Conservation (phyloP, 2,888 invertebrate genomes). For the Drosophila subsilvestris region DNA sequence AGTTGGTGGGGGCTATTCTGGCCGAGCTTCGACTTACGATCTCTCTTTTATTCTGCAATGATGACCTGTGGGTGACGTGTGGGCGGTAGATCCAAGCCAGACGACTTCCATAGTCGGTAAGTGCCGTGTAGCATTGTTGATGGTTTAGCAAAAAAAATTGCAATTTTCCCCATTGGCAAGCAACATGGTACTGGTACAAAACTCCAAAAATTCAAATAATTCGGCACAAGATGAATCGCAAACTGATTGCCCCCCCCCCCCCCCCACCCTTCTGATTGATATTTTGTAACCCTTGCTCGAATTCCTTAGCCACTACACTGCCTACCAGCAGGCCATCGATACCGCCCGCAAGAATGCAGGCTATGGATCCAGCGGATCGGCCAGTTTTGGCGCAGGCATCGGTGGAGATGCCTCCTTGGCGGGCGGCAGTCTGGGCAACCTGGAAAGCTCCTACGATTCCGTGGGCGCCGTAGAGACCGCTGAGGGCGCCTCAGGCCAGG, state of each 20-base stretch:
- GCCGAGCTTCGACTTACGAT: constrained; percentile 45
- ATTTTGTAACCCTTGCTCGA: not conserved
- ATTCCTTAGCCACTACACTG: constrained; percentile 76
- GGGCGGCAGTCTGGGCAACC: constrained; percentile 48
- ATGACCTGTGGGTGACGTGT: constrained; percentile 5
- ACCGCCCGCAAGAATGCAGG: constrained; percentile 75
- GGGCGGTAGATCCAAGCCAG: constrained; percentile 47
- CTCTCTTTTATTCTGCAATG: constrained; percentile 9
- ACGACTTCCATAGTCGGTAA: constrained; percentile 78
- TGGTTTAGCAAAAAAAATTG: constrained; percentile 51
- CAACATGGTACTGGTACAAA: constrained; percentile 65
- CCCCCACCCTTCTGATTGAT: not conserved
- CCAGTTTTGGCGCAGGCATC: constrained; percentile 36
- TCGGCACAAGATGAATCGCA: not conserved
- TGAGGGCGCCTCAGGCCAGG: constrained; percentile 23
- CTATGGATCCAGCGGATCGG: constrained; percentile 32
- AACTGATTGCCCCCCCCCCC: too few species aligned
- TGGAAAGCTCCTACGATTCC: constrained; percentile 65
- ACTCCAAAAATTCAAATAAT: constrained; percentile 23
- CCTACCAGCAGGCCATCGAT: constrained; percentile 82
- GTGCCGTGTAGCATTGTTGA: constrained; percentile 73
- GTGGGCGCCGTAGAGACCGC: constrained; percentile 64
- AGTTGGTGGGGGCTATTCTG: constrained; percentile 43
- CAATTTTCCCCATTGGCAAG: constrained; percentile 73
- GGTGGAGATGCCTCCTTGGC: constrained; percentile 24